These are phyloP conservation scores for Umimayanthus kanabou DNA, from an alignment of 92 coral and sea anemone genomes.

Conservation along the genomic window DNA sequence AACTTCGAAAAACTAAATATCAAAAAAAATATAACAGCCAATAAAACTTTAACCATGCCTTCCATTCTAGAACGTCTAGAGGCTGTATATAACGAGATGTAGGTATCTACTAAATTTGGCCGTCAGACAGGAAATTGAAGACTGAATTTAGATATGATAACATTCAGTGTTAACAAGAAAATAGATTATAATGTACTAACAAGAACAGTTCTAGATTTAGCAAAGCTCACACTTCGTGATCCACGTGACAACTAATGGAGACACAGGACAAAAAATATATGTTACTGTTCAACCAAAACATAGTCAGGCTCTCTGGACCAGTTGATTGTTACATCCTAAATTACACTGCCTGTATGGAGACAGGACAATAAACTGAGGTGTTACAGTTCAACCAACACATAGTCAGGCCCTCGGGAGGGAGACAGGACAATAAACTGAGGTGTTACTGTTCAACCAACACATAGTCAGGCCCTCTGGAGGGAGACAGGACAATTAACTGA, in stretches of 20 bases:
- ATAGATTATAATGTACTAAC: conserved; percentile 45
- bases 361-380: too few relatives aligned
- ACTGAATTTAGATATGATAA: not conserved
- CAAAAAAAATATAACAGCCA: not conserved
- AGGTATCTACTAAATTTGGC: too few relatives aligned
- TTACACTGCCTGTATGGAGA: too few relatives aligned
- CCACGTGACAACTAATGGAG: conserved; percentile 44
- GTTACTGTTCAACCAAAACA: conserved; percentile 46
- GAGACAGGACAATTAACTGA: too few relatives aligned
- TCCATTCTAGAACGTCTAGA: not conserved
- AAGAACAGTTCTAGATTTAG: conserved; percentile 37
- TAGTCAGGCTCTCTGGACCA: not conserved
- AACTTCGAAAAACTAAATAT: too few relatives aligned
- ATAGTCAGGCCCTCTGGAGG: not conserved
- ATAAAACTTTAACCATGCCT: not conserved
- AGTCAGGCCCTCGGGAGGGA: not conserved
- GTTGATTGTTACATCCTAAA: too few relatives aligned
- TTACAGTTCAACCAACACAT: not conserved
- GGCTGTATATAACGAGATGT: too few relatives aligned
- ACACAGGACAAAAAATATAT: not conserved
- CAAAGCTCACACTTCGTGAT: conserved; percentile 42
- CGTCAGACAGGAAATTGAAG: not conserved
- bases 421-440: too few relatives aligned
- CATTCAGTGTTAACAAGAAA: not conserved
- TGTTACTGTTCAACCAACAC: not conserved